Evolutionary conservation across 2,888 invertebrate species (phyloP).

Genomic region (Caenorhabditis virilis): DNA sequence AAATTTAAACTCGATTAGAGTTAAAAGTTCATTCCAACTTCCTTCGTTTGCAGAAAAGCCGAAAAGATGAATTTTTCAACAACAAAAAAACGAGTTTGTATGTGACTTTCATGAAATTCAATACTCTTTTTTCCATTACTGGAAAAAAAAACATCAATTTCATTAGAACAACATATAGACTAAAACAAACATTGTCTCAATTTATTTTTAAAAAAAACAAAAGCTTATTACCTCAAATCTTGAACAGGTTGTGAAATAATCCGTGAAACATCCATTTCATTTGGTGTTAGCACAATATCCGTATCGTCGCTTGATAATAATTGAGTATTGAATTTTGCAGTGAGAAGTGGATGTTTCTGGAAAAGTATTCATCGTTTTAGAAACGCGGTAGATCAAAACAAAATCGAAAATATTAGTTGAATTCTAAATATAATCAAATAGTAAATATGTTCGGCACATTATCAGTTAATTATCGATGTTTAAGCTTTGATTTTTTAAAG

Average conservation of each 20-base stretch:
- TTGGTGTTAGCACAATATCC: slow-evolving; percentile 15
- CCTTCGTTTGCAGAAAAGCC: not conserved
- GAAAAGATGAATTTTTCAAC: not conserved
- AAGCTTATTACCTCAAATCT: slow-evolving; percentile 31
- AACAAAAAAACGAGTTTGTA: not conserved
- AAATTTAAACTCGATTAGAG: not conserved
- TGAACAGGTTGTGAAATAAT: slow-evolving; percentile 28
- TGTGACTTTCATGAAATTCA: not conserved
- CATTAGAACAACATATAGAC: too few relatives aligned
- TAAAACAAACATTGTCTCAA: not conserved
- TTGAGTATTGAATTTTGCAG: slow-evolving; percentile 36
- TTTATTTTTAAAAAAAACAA: not conserved
- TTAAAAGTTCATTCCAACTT: too few relatives aligned
- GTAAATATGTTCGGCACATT: too few relatives aligned
- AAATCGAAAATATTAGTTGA: too few relatives aligned
- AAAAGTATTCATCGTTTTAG: not conserved
- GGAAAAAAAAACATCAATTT: too few relatives aligned
- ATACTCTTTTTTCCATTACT: not conserved
- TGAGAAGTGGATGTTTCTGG: slow-evolving; percentile 23
- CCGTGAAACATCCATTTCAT: slow-evolving; percentile 36
- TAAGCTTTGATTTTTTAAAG: too few relatives aligned
- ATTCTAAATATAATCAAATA: too few relatives aligned
- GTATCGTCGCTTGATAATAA: slow-evolving; percentile 24
- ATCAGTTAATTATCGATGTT: too few relatives aligned
- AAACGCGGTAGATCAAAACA: not conserved